These are phyloP conservation scores for Manis pentadactyla DNA, from an alignment of 2,797 vertebrate species.

Conservation along the genomic window DNA sequence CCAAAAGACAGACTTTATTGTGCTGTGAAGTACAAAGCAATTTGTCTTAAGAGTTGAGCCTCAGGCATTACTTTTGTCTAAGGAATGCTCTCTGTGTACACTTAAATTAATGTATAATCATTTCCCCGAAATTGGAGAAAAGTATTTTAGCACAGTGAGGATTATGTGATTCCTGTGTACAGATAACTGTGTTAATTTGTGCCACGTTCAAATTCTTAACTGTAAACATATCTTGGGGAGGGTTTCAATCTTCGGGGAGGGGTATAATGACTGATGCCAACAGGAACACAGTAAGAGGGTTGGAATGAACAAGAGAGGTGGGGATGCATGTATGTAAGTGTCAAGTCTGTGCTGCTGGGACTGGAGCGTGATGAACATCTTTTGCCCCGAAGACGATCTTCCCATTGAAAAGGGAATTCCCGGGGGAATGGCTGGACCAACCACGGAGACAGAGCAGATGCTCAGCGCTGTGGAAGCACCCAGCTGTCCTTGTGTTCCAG, in stretches of 20 bases:
- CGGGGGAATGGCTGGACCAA: neutral
- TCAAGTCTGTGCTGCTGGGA: neutral
- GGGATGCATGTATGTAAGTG: neutral
- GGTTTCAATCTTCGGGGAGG: neutral
- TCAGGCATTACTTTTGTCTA: slow-evolving; percentile 58
- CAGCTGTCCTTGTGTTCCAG: neutral
- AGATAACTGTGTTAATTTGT: slow-evolving; percentile 77
- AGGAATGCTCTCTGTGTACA: slow-evolving; percentile 32
- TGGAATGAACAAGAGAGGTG: neutral
- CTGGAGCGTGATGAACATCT: neutral
- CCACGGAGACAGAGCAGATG: neutral
- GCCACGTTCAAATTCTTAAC: slow-evolving; percentile 82
- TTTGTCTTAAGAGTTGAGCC: slow-evolving; percentile 41
- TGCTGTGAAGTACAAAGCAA: neutral
- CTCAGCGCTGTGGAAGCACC: neutral
- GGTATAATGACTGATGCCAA: neutral
- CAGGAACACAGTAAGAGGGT: neutral
- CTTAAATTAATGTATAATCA: slow-evolving; percentile 71
- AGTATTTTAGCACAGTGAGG: slow-evolving; percentile 33
- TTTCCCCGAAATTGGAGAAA: slow-evolving; percentile 61
- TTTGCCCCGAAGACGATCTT: neutral
- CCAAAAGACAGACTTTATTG: neutral
- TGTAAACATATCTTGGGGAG: slow-evolving; percentile 51
- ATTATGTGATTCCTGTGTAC: slow-evolving; percentile 61
- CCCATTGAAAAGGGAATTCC: slow-evolving; percentile 18